Percentiles rank a stretch among this genome's conserved stretches.
phyloP scores from a whole-genome alignment of 2,888 invertebrate species.

The Tinea trinotella region DNA sequence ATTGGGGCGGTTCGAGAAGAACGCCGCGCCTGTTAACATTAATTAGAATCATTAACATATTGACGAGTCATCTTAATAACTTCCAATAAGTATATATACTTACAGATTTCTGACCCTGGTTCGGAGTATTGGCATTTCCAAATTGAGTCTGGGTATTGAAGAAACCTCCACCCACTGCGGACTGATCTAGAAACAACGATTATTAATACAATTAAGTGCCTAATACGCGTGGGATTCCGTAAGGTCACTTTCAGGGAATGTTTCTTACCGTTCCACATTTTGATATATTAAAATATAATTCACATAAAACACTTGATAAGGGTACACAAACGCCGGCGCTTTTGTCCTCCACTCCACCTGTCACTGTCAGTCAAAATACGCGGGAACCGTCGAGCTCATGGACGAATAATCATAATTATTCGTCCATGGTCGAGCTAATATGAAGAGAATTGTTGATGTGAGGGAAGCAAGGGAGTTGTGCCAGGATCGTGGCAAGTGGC shows the following conservation, averaged over 20 bases:
- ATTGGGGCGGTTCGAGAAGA: slow-evolving; percentile 63
- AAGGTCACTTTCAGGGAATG: background rate
- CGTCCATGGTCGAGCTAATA: too few species aligned
- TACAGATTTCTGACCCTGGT: slow-evolving; percentile 55
- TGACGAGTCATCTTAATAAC: background rate
- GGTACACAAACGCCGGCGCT: too few species aligned
- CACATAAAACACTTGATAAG: too few species aligned
- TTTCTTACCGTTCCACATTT: slow-evolving; percentile 43
- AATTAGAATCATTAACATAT: slow-evolving; percentile 5
- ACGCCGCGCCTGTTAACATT: slow-evolving; percentile 45
- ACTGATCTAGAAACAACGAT: slow-evolving; percentile 51
- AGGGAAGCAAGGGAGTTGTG: too few species aligned
- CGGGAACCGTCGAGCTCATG: too few species aligned
- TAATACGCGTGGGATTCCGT: background rate
- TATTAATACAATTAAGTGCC: background rate
- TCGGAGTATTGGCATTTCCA: slow-evolving; percentile 58
- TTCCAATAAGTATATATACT: slow-evolving; percentile 24
- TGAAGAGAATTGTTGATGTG: too few species aligned
- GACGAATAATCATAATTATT: too few species aligned
- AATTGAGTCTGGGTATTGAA: slow-evolving; percentile 61
- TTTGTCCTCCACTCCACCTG: too few species aligned
- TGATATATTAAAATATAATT: too few species aligned
- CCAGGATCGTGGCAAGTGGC: too few species aligned
- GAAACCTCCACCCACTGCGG: slow-evolving; percentile 60
- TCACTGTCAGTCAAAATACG: background rate